phyloP scores from a whole-genome alignment of 1,140 invertebrate species.

The Drosophila ficusphila region DNA sequence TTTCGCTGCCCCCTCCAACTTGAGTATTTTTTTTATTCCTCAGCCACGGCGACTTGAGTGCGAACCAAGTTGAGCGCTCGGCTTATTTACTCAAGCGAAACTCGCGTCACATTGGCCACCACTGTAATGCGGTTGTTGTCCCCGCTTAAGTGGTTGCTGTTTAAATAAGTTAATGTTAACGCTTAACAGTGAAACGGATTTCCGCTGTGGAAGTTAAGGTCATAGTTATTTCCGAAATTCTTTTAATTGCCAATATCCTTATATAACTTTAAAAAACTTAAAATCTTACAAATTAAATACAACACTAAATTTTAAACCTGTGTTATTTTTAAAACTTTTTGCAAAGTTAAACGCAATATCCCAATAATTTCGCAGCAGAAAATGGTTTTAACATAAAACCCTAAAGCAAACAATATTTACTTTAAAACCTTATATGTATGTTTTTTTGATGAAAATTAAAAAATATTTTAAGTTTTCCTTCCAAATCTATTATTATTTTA shows the following conservation, averaged over 20 bases:
- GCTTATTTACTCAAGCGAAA: slow-evolving; percentile 28
- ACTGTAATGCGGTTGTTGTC: slow-evolving; percentile 60
- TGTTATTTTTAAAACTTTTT: too few relatives aligned
- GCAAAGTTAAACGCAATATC: too few relatives aligned
- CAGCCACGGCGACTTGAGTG: slow-evolving; percentile 27
- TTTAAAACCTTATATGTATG: too few relatives aligned
- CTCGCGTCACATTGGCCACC: slow-evolving; percentile 3
- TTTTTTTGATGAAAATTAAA: too few relatives aligned
- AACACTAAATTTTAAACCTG: neutral
- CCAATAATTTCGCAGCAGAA: too few relatives aligned
- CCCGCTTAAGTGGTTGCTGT: slow-evolving; percentile 52
- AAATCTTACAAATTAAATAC: neutral
- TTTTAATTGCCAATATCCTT: neutral
- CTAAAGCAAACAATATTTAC: too few relatives aligned
- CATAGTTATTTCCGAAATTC: neutral
- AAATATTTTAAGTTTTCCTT: too few relatives aligned
- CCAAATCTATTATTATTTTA: neutral
- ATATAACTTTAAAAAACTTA: neutral
- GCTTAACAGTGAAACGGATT: slow-evolving; percentile 31
- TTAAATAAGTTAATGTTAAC: slow-evolving; percentile 62
- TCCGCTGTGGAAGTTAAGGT: slow-evolving; percentile 11
- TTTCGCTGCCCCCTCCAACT: slow-evolving; percentile 17
- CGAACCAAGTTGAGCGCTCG: slow-evolving; percentile 53
- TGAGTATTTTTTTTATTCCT: slow-evolving; percentile 54
- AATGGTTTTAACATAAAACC: too few relatives aligned